A percentile compares a stretch with the other conserved stretches of the same genome.
Conservation (phyloP, 2,888 invertebrate species). For the Phortica okadai region DNA sequence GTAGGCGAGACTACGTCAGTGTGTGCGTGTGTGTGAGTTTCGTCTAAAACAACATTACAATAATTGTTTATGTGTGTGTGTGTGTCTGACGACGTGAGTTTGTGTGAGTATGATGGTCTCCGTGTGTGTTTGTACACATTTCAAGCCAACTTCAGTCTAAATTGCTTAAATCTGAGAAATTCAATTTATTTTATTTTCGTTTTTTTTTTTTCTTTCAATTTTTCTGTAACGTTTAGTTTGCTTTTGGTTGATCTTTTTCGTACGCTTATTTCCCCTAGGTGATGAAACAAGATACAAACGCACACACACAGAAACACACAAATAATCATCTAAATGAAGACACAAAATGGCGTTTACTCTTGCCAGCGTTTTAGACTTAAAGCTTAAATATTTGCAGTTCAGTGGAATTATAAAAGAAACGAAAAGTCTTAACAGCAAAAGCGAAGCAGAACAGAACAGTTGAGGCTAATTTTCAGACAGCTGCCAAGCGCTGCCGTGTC, state of each 20-base stretch:
- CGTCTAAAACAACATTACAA: slow-evolving; percentile 39
- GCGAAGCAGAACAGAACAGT: slow-evolving; percentile 41
- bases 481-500: not conserved
- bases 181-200: slow-evolving; percentile 55
- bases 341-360: slow-evolving; percentile 31
- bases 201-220: slow-evolving; percentile 44
- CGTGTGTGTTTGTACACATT: not conserved
- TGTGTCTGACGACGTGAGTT: not conserved
- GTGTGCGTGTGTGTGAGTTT: not conserved
- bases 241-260: slow-evolving; percentile 5
- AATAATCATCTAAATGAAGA: slow-evolving; percentile 11
- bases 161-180: slow-evolving; percentile 54
- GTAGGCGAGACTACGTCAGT: not conserved
- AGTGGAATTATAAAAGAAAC: not conserved
- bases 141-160: slow-evolving; percentile 25
- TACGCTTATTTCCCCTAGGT: slow-evolving; percentile 31
- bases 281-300: slow-evolving; percentile 32
- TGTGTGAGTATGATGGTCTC: too few species aligned
- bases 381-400: slow-evolving; percentile 5
- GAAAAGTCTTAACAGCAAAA: slow-evolving; percentile 2
- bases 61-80: slow-evolving; percentile 31
- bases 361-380: not conserved
- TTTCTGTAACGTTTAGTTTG: slow-evolving; percentile 36
- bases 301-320: slow-evolving; percentile 16
- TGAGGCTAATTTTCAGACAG: not conserved